phyloP scores from a whole-genome alignment of 2,888 invertebrate species.

The Mesorhabditis spiculigera region DNA sequence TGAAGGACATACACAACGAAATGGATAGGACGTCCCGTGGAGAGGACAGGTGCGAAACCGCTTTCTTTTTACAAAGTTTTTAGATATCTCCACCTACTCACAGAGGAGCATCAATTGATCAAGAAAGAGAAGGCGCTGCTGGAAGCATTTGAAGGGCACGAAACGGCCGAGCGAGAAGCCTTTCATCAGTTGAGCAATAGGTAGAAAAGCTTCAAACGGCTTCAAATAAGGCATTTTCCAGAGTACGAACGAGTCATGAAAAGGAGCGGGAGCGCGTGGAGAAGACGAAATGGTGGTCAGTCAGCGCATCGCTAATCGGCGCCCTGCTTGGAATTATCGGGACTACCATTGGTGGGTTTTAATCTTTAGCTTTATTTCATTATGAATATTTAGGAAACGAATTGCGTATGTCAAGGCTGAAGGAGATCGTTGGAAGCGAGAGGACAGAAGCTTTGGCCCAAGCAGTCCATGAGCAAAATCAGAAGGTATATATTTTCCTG shows the following conservation, averaged over 20 bases:
- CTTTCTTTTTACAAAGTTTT: neutral
- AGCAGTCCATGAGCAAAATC: constrained; percentile 34
- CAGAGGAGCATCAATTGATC: constrained; percentile 69
- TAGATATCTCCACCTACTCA: constrained; percentile 71
- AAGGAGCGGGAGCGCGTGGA: constrained; percentile 77
- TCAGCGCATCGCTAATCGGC: constrained; percentile 73
- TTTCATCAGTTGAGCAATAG: constrained; percentile 53
- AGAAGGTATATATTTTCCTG: constrained; percentile 19
- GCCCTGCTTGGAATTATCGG: constrained; percentile 69
- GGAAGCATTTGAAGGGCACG: constrained; percentile 69
- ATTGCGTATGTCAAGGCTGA: constrained; percentile 46
- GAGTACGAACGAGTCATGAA: constrained; percentile 77
- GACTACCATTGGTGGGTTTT: constrained; percentile 35
- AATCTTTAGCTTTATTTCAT: neutral
- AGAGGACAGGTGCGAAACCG: constrained; percentile 67
- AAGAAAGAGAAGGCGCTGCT: constrained; percentile 64
- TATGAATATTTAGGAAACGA: constrained; percentile 32
- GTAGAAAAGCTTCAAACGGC: constrained; percentile 61
- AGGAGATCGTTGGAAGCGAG: constrained; percentile 29
- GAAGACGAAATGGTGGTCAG: constrained; percentile 79
- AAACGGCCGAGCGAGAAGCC: constrained; percentile 73
- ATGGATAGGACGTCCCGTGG: constrained; percentile 75
- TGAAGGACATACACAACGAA: constrained; percentile 74
- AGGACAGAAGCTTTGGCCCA: constrained; percentile 34
- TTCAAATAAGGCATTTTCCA: constrained; percentile 9